phyloP scores from a whole-genome alignment of 2,888 invertebrate species.

The Cryptocephalus moraei region DNA sequence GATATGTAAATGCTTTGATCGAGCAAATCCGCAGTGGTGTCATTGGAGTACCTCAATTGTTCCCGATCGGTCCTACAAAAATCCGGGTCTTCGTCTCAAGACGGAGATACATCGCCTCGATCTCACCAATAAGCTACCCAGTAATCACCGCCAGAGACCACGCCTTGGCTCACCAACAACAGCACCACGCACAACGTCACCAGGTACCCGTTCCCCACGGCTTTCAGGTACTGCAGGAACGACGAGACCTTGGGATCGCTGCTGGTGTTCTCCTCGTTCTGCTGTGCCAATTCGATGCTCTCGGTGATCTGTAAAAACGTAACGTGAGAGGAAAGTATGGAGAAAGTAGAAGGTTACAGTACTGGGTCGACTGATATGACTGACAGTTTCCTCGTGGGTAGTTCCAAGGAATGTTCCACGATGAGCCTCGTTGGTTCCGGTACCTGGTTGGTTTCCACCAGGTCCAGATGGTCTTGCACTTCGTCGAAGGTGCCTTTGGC shows the following conservation, averaged over 20 bases:
- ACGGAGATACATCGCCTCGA: neutral
- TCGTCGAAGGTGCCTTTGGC: constrained; percentile 20
- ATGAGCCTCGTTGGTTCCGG: constrained; percentile 1
- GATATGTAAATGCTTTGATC: constrained; percentile 9
- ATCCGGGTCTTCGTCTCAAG: neutral
- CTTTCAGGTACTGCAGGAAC: constrained; percentile 25
- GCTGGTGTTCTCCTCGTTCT: constrained; percentile 15
- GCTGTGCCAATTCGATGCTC: neutral
- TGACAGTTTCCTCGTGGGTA: neutral
- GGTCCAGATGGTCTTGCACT: constrained; percentile 13
- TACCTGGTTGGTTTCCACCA: constrained; percentile 11
- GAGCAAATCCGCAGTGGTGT: neutral
- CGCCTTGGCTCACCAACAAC: constrained; percentile 23
- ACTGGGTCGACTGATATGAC: no score
- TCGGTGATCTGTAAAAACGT: constrained; percentile 3
- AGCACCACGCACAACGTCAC: constrained; percentile 16
- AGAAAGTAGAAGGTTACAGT: no score
- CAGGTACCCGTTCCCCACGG: constrained; percentile 20
- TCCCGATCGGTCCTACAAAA: constrained; percentile 27
- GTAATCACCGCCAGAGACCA: constrained; percentile 27
- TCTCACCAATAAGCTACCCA: constrained; percentile 31
- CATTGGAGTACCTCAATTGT: constrained; percentile 13
- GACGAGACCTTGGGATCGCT: constrained; percentile 14
- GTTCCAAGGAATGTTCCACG: neutral
- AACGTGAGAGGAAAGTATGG: no score